Base-by-base conservation (phyloP, 2,797 vertebrate species). In the Centroberyx gerrardi region DNA sequence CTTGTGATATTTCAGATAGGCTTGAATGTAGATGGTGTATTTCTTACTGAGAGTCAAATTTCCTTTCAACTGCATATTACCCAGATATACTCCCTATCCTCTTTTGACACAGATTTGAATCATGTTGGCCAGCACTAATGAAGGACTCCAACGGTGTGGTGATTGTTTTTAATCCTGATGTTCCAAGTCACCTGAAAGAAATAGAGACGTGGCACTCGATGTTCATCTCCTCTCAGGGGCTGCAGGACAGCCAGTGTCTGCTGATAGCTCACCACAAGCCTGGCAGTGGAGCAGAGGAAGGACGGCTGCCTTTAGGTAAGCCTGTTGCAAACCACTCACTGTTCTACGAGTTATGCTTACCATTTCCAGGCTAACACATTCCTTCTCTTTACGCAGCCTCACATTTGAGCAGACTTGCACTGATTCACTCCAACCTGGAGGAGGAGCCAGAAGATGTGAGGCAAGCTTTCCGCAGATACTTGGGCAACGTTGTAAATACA, bases 111-210 rank as follows among this genome's bases (percentile, higher is more conserved):
- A 99, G 98, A 90, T 98, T 98, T 89, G 98, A 99, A 74, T 95
- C 96, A 0, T 99, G 98, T 92, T 99, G 98, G 98, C 98, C 98
- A n/a, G 96, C 96, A 44, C 83, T 99, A 79, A 95, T 97, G 94
- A 98, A 97, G 76, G 97, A 99, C 67, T 94, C 94, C 51, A 96
- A 95, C 0, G 98, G 98, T 0, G 96, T 98, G 36, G 94, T 97
- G 64, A 96, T 99, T 0, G 61, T 98, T 77, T 99, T 99, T 93
- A 99, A 97, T 62, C 95, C 96, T 0, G 96, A 98, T 5, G 87
- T 96, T 77, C 97, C 97, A 13, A 97, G 95, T 92, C 97, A 99
- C 90, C 88, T 97, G 53, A 97, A 96, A 80, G 98, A 99, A 92
- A 93, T 97, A 0, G 97, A 98, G 84, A 96, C 91, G 48, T 99